Evolutionary conservation across 2,113 vertebrate species (phyloP).

Genomic region (Polypterus senegalus): DNA sequence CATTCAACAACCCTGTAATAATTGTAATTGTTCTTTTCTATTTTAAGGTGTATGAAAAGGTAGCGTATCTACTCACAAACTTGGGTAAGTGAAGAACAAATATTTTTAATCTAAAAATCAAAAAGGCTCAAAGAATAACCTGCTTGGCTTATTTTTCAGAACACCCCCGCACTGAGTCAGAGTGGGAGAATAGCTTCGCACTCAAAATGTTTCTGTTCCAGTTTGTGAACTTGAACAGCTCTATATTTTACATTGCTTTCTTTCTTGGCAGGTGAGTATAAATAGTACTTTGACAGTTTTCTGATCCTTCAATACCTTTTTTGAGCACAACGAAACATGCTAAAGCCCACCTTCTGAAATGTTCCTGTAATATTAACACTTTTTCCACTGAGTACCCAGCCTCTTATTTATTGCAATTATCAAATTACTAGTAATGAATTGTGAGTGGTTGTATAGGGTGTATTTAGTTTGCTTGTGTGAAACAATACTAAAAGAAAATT

Average conservation of each 20-base stretch:
- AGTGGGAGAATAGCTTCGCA: slow-evolving; percentile 97
- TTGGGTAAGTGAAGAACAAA: slow-evolving; percentile 58
- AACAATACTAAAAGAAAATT: too few relatives aligned
- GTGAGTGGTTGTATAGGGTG: too few relatives aligned
- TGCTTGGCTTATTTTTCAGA: slow-evolving; percentile 44
- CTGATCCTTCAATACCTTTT: neutral
- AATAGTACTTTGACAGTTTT: too few relatives aligned
- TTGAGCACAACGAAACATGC: neutral
- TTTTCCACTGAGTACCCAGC: slow-evolving; percentile 3
- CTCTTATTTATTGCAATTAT: too few relatives aligned
- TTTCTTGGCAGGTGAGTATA: slow-evolving; percentile 80
- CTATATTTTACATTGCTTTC: slow-evolving; percentile 97
- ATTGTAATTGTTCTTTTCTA: slow-evolving; percentile 17
- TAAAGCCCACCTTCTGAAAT: too few relatives aligned
- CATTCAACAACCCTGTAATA: too few relatives aligned
- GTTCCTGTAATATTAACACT: neutral
- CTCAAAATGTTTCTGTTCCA: slow-evolving; percentile 98
- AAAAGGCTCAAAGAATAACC: neutral
- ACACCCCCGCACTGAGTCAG: slow-evolving; percentile 89
- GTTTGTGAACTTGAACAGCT: slow-evolving; percentile 96
- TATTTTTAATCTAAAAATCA: neutral
- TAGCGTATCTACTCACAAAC: slow-evolving; percentile 89
- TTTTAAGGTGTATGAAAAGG: slow-evolving; percentile 88
- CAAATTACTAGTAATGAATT: too few relatives aligned
- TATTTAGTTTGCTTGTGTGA: too few relatives aligned